These are phyloP conservation scores for Ruditapes philippinarum DNA, from an alignment of 1,140 invertebrate genomes.

Conservation along the genomic window DNA sequence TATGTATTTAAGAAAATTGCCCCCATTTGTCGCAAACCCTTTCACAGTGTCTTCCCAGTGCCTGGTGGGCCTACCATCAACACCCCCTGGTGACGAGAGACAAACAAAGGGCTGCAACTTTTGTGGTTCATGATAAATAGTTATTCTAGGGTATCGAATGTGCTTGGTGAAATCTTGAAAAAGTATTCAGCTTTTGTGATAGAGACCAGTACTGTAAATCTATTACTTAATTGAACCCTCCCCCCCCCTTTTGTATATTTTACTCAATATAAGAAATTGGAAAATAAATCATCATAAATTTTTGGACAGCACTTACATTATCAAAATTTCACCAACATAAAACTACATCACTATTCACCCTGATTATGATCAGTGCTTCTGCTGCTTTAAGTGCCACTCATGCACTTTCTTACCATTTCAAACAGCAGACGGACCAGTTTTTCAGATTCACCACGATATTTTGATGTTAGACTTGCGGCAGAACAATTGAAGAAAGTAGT, in stretches of 20 bases:
- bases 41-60: conserved; percentile 99
- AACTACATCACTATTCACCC: background rate
- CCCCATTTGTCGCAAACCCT: conserved; percentile 99
- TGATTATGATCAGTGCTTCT: background rate
- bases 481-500: conserved; percentile 99
- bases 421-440: conserved; percentile 99
- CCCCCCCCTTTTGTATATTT: too few relatives aligned
- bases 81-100: conserved; percentile 90
- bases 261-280: too few relatives aligned
- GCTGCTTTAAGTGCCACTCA: background rate
- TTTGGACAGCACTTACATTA: background rate
- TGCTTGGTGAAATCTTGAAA: conserved; percentile 42
- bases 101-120: conserved; percentile 68
- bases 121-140: conserved; percentile 4
- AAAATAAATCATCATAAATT: background rate
- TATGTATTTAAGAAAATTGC: conserved; percentile 99
- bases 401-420: conserved; percentile 94
- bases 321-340: conserved; percentile 15
- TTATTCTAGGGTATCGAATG: background rate
- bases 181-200: background rate
- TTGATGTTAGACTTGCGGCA: conserved; percentile 98
- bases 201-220: too few relatives aligned
- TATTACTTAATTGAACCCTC: too few relatives aligned
- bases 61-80: conserved; percentile 99
- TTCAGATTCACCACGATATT: conserved; percentile 99